phyloP scores from a whole-genome alignment of 2,113 vertebrate species.

The Macrotus californicus region DNA sequence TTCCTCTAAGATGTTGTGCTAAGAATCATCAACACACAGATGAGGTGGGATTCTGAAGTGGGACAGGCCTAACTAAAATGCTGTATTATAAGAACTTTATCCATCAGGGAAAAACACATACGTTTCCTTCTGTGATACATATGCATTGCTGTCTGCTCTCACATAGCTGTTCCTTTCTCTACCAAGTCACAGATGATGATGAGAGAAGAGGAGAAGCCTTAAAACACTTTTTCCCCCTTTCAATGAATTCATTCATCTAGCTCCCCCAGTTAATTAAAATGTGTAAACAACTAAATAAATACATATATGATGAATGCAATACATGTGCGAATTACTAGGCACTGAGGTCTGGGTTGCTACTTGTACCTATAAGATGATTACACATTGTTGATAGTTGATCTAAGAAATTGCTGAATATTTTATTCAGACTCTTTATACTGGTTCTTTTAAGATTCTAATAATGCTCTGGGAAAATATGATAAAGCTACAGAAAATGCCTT shows the following conservation, averaged over 20 bases:
- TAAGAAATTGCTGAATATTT: not conserved
- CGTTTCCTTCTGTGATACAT: not conserved
- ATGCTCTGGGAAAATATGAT: not conserved
- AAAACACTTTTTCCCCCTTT: not conserved
- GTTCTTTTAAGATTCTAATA: conserved; percentile 16
- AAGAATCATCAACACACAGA: not conserved
- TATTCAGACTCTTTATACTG: not conserved
- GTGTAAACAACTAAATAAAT: not conserved
- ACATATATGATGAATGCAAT: not conserved
- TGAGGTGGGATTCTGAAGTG: not conserved
- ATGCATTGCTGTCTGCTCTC: not conserved
- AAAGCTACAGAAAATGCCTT: not conserved
- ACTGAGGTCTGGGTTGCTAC: not conserved
- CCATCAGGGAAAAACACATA: not conserved
- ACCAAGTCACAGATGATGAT: not conserved
- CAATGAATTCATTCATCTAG: not conserved
- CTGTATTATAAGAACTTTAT: not conserved
- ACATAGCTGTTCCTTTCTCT: not conserved
- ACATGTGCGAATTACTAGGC: not conserved
- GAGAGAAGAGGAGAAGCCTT: not conserved
- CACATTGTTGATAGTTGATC: not conserved
- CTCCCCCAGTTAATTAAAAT: not conserved
- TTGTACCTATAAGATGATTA: not conserved
- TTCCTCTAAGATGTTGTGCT: not conserved
- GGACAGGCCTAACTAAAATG: not conserved